Conservation (phyloP, 2,113 vertebrate species). For the Ptilonorhynchus violaceus region DNA sequence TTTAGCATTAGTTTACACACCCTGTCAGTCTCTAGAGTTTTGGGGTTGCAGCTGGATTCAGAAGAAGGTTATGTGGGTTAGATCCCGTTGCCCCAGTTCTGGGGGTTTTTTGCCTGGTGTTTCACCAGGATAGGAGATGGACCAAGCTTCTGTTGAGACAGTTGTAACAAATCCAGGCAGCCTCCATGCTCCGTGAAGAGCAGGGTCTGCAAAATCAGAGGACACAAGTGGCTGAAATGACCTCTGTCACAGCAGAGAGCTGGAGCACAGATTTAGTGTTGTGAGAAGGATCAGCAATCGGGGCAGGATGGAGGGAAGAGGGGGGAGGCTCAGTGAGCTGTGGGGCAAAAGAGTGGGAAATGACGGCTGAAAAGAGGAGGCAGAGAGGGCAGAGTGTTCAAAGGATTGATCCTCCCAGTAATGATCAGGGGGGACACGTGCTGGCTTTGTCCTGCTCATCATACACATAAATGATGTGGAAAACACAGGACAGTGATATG, state of each 20-base stretch:
- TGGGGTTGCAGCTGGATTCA: neutral
- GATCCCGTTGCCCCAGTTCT: neutral
- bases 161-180: neutral
- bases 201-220: neutral
- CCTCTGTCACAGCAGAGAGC: neutral
- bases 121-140: neutral
- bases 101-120: neutral
- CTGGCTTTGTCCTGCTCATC: neutral
- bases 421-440: rapidly evolving
- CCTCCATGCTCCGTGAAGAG: neutral
- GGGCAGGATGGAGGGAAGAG: neutral
- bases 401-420: neutral
- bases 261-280: neutral
- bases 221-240: neutral
- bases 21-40: neutral
- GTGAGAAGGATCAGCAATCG: neutral
- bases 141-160: neutral
- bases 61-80: neutral
- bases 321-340: neutral
- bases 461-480: neutral
- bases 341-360: neutral
- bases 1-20: neutral
- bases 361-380: neutral
- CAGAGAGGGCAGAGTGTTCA: neutral
- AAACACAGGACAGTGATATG: neutral